These are phyloP conservation scores for Lycaena phlaeas DNA, from an alignment of 2,888 invertebrate genomes.

Conservation along the genomic window DNA sequence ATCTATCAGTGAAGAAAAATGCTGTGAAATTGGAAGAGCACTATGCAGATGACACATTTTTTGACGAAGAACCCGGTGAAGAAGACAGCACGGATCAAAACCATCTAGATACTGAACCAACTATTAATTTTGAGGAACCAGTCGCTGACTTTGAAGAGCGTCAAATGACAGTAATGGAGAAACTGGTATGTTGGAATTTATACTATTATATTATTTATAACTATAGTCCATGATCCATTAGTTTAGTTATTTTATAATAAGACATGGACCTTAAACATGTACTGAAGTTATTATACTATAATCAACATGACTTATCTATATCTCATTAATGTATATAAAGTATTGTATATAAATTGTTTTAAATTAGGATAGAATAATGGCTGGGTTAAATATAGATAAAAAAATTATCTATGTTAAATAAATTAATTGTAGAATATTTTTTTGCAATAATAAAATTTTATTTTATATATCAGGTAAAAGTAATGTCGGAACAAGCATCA, in stretches of 20 bases:
- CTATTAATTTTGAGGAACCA: conserved; percentile 38
- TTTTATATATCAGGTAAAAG: conserved; percentile 37
- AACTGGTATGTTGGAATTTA: conserved; percentile 34
- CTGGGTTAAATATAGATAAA: too few relatives aligned
- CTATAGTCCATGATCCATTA: neutral
- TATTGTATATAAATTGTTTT: too few relatives aligned
- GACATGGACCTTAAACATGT: too few relatives aligned
- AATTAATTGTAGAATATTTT: too few relatives aligned
- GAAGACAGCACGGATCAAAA: conserved; percentile 45
- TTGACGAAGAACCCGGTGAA: conserved; percentile 18
- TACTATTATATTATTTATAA: too few relatives aligned
- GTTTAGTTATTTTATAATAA: too few relatives aligned
- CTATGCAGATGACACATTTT: conserved; percentile 38
- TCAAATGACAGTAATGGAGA: conserved; percentile 53
- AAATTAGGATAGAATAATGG: too few relatives aligned
- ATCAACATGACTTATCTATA: too few relatives aligned
- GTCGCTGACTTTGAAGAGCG: conserved; percentile 39
- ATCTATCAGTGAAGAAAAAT: conserved; percentile 31
- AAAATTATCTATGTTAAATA: too few relatives aligned
- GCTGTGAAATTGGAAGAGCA: conserved; percentile 47
- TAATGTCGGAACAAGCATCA: conserved; percentile 50
- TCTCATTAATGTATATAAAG: too few relatives aligned
- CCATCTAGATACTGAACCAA: conserved; percentile 35
- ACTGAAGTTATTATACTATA: too few relatives aligned
- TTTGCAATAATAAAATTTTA: neutral